Evolutionary conservation across 2,113 vertebrate genomes (phyloP).

Genomic region (Syngnathus typhle): DNA sequence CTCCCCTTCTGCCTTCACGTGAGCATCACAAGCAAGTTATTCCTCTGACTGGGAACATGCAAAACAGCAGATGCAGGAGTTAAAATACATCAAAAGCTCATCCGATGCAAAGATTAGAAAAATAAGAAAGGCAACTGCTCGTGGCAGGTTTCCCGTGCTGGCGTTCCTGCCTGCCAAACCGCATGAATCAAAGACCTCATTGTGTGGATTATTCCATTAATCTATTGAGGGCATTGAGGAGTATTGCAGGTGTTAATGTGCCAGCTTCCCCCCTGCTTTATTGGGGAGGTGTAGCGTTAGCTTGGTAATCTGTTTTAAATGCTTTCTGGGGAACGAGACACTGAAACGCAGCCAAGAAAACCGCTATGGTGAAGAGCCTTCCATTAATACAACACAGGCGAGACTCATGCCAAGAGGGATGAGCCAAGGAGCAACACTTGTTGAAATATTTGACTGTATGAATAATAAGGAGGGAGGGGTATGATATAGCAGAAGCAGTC

Average conservation of each 20-base stretch:
- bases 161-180: constrained; percentile 62
- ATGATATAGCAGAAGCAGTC: constrained; percentile 53
- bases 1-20: constrained; percentile 43
- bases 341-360: constrained; percentile 63
- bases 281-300: constrained; percentile 64
- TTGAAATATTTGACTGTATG: constrained; percentile 60
- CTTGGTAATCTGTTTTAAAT: constrained; percentile 70
- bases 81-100: constrained; percentile 60
- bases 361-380: constrained; percentile 46
- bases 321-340: constrained; percentile 67
- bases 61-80: constrained; percentile 50
- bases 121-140: constrained; percentile 32
- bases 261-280: constrained; percentile 50
- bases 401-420: constrained; percentile 47
- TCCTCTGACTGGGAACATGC: constrained; percentile 41
- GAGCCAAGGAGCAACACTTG: constrained; percentile 54
- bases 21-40: constrained; percentile 53
- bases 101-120: constrained; percentile 44
- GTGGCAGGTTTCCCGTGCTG: constrained; percentile 64
- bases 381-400: constrained; percentile 44
- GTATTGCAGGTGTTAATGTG: constrained; percentile 70
- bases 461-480: constrained; percentile 60
- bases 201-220: constrained; percentile 73
- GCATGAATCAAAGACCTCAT: constrained; percentile 70
- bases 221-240: constrained; percentile 71